Evolutionary conservation across 2,113 vertebrate species (phyloP).

Genomic region (Eulemur rufifrons): DNA sequence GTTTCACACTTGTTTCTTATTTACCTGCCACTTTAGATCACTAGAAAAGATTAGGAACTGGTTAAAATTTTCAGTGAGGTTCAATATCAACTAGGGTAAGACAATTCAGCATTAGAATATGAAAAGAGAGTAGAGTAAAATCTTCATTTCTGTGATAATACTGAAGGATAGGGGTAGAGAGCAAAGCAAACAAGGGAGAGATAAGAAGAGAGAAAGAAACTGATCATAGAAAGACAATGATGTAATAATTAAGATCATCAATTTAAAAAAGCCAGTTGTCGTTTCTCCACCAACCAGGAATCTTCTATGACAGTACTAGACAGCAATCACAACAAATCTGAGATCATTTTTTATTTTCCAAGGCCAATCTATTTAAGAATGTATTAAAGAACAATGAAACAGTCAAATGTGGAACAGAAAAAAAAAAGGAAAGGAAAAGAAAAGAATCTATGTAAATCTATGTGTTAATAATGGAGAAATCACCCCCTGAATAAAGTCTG

Average conservation of each 20-base stretch:
- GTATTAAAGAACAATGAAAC: neutral
- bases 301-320: neutral
- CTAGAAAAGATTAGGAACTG: neutral
- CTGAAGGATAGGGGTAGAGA: neutral
- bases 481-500: neutral
- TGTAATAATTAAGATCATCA: constrained; percentile 28
- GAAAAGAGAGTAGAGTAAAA: neutral
- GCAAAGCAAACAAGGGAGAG: no score
- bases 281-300: neutral
- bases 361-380: neutral
- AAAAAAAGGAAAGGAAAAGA: neutral
- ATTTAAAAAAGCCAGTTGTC: neutral
- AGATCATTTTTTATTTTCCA: neutral
- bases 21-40: neutral
- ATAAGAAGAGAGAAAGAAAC: neutral
- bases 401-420: neutral
- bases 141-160: neutral
- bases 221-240: neutral
- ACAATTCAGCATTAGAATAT: neutral
- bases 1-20: neutral
- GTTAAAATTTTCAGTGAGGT: neutral
- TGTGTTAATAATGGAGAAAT: neutral
- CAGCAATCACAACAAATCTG: neutral
- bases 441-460: neutral
- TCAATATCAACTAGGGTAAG: constrained; percentile 1